These are phyloP conservation scores for Caranx melampygus DNA, from an alignment of 2,113 vertebrate genomes.

Conservation along the genomic window DNA sequence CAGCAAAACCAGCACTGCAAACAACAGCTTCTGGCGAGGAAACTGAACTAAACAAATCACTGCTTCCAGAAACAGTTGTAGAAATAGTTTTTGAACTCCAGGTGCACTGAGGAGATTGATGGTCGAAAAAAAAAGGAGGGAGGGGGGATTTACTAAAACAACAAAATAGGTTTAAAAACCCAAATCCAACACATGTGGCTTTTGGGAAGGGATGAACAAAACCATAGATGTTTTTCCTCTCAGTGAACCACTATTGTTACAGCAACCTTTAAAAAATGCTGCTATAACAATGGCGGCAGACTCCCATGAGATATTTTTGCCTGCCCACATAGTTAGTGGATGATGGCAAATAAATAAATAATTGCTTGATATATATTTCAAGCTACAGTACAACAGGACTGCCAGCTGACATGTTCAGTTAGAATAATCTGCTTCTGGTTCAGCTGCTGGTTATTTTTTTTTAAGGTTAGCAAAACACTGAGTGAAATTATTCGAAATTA, in stretches of 20 bases:
- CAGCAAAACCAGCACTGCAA: conserved; percentile 35
- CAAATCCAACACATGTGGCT: background rate
- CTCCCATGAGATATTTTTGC: background rate
- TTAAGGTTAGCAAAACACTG: conserved; percentile 40
- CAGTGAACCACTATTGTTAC: background rate
- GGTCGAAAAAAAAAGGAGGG: background rate
- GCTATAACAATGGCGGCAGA: background rate
- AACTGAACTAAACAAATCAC: background rate
- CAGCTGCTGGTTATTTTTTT: conserved; percentile 8
- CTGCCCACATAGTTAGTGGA: background rate
- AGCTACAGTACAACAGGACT: background rate
- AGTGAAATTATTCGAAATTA: conserved; percentile 44
- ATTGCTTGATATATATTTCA: background rate
- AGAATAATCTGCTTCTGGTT: conserved; percentile 15
- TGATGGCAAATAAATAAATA: background rate
- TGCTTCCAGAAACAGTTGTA: background rate
- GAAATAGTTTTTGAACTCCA: background rate
- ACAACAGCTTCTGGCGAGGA: conserved; percentile 50
- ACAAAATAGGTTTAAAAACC: background rate
- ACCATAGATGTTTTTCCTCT: conserved; percentile 4
- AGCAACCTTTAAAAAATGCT: background rate
- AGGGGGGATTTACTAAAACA: background rate
- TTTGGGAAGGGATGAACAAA: background rate
- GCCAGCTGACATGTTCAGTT: conserved; percentile 1
- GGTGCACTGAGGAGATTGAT: background rate